Conservation (phyloP, 2,888 invertebrate species). For the Hylaea fasciaria region DNA sequence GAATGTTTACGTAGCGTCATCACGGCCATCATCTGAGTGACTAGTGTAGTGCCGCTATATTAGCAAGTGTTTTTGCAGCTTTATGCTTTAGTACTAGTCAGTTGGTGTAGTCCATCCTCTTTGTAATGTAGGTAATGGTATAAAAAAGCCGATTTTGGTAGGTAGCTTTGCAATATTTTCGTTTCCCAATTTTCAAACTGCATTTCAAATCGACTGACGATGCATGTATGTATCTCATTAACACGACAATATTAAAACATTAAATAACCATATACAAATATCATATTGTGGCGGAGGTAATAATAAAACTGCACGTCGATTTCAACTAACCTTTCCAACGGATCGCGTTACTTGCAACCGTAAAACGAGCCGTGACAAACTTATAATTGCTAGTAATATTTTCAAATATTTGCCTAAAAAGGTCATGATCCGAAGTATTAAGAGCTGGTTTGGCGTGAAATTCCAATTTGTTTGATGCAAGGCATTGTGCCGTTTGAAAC, state of each 20-base stretch:
- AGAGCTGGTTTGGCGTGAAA: constrained; percentile 45
- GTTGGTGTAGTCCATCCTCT: too few species aligned
- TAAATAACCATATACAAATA: constrained; percentile 4
- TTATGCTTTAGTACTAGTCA: neutral
- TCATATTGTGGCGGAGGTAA: constrained; percentile 39
- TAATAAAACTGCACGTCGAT: constrained; percentile 46
- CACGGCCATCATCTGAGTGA: constrained; percentile 19
- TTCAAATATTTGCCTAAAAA: constrained; percentile 30
- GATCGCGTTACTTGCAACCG: constrained; percentile 55
- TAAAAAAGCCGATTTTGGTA: too few species aligned
- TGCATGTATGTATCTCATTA: neutral
- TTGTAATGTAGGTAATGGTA: too few species aligned
- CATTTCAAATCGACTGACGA: neutral
- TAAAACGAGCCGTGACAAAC: constrained; percentile 53
- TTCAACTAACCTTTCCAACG: constrained; percentile 33
- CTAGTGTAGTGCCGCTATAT: neutral
- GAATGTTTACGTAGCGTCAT: constrained; percentile 24
- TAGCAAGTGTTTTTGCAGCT: constrained; percentile 3
- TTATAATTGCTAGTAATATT: constrained; percentile 19
- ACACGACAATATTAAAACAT: neutral
- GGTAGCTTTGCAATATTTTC: too few species aligned
- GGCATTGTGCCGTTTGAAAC: constrained; percentile 58
- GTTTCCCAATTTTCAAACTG: too few species aligned
- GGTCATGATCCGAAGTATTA: constrained; percentile 46
- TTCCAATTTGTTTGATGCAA: constrained; percentile 47